Conservation (phyloP, 2,113 vertebrate genomes). For the Pan paniscus region DNA sequence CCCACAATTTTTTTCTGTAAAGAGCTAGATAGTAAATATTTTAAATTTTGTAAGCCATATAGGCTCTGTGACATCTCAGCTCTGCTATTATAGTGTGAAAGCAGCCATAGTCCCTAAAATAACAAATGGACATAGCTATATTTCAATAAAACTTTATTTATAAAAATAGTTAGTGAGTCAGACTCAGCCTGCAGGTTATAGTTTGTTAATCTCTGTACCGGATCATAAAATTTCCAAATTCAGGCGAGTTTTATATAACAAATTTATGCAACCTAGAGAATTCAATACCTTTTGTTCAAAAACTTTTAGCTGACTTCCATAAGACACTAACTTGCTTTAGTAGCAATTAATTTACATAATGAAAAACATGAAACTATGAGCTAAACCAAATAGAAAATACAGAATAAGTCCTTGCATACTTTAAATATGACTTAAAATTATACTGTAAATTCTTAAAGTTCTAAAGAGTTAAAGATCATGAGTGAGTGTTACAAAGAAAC, state of each 20-base stretch:
- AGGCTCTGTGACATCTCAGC: background rate
- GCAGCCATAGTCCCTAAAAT: background rate
- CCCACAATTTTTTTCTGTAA: background rate
- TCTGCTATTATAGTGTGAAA: background rate
- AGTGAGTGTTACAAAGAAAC: background rate
- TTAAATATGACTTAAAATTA: background rate
- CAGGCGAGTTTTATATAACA: background rate
- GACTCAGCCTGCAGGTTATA: background rate
- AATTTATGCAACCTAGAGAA: background rate
- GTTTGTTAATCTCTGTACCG: background rate
- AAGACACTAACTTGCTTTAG: background rate
- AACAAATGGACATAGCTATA: background rate
- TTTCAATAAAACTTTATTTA: constrained; percentile 47
- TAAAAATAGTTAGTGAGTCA: background rate
- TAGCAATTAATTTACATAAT: background rate
- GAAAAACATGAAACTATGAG: background rate
- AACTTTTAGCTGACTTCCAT: background rate
- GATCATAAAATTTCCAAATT: background rate
- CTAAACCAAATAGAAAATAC: constrained; percentile 5
- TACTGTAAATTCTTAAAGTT: background rate
- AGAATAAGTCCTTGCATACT: background rate
- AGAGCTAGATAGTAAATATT: background rate
- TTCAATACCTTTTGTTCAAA: background rate
- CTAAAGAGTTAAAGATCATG: background rate
- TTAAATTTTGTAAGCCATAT: background rate